A percentile compares a stretch with the other conserved stretches of the same genome.
Conservation (phyloP, 92 coral and sea anemone species). For the Actinernus sp. region DNA sequence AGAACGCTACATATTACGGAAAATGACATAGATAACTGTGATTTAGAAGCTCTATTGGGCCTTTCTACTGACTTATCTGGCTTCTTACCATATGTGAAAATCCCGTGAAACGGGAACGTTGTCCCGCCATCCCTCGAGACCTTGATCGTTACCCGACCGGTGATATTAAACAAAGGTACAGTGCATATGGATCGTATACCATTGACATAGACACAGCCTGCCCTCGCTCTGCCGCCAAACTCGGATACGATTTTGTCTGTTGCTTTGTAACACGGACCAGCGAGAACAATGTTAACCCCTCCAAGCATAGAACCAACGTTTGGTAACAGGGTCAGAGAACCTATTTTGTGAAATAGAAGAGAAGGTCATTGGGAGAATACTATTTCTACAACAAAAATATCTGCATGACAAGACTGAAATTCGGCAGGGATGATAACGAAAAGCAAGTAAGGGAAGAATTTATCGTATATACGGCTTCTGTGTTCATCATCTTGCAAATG, state of each 20-base stretch:
- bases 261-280: constrained; percentile 84
- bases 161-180: constrained; percentile 66
- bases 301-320: constrained; percentile 78
- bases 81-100: constrained; percentile 69
- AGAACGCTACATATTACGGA: too few relatives aligned
- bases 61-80: too few relatives aligned
- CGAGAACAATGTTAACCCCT: constrained; percentile 64
- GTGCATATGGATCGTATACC: constrained; percentile 63
- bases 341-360: constrained; percentile 21
- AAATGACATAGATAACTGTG: too few relatives aligned
- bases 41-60: not conserved
- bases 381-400: too few relatives aligned
- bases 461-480: too few relatives aligned
- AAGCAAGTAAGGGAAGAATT: too few relatives aligned
- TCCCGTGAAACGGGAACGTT: constrained; percentile 63
- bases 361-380: too few relatives aligned
- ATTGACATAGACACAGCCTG: constrained; percentile 55
- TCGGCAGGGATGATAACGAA: too few relatives aligned
- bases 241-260: constrained; percentile 68
- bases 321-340: constrained; percentile 71
- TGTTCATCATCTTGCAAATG: too few relatives aligned
- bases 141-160: constrained; percentile 68
- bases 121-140: constrained; percentile 77
- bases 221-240: constrained; percentile 48
- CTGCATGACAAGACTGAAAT: too few relatives aligned